Evolutionary conservation across 2,797 vertebrate genomes (phyloP), one percentile per base, ranked within the genome.

Genomic region (Phalanger gymnotis): DNA sequence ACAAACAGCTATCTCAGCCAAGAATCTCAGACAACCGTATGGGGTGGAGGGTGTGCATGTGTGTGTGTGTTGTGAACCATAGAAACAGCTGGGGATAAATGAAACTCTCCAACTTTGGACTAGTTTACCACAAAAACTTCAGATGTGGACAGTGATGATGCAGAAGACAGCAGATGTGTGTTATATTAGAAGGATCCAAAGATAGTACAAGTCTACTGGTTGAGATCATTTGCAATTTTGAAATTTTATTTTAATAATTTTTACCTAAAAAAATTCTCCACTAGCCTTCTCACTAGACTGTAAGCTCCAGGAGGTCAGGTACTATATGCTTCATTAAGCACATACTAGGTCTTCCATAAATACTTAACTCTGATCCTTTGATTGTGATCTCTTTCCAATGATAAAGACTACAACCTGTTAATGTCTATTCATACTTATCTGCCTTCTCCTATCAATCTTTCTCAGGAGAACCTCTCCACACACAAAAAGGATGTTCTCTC

Each of bases 1-100:
- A 98, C 97, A 98, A 98, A 97, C 96, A 98, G 95, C 55, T 97
- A 87, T 97, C 97, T 95, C 93, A 97, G 97, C 98, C 98, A 98
- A 98, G 97, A 98, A 97, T 97, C 92, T 97, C 97, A 98, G 94
- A 96, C 93, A 95, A 91, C 73, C 27, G 53, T 94, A 87, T 89
- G 13, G 56, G 90, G 91, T 55, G 1, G 93, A 57, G 87, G 40
- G 40, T 51, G 22, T 47, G 73, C 3, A 0, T 81, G 34, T 40
- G 61, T 61, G 57, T 96, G 96, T 95, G 96, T 97, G 96, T 95
- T 98, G 97, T 96, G 97, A 98, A 97, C 97, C 97, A 95, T 94
- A 91, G 93, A 97, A 98, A 98, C 97, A 98, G 96, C 97, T 98
- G 98, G 96, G 95, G 95, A 96, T 96, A 98, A 97, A 96, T 97